Percentiles rank a stretch among this genome's conserved stretches.
Evolutionary conservation across 1,140 invertebrate species (phyloP).

Genomic region (Luehdorfia chinensis): DNA sequence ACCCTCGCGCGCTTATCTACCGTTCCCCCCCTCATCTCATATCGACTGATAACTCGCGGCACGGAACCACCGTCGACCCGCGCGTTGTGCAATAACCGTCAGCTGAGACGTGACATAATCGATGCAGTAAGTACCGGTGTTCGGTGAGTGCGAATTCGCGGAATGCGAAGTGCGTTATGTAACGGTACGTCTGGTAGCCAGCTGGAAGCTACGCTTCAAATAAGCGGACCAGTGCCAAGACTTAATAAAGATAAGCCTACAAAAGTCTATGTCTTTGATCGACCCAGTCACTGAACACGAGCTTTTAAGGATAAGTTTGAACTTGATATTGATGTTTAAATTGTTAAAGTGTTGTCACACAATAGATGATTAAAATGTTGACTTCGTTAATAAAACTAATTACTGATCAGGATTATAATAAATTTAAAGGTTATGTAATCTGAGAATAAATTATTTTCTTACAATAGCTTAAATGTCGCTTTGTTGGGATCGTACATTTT

Average conservation of each 20-base stretch:
- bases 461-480: too few species aligned
- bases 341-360: too few species aligned
- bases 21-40: slow-evolving; percentile 34
- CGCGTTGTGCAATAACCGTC: slow-evolving; percentile 55
- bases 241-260: neutral
- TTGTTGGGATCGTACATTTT: too few species aligned
- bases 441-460: too few species aligned
- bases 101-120: slow-evolving; percentile 73
- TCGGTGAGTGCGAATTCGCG: slow-evolving; percentile 39
- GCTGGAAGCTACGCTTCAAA: neutral
- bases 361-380: too few species aligned
- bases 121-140: slow-evolving; percentile 70
- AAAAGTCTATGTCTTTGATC: neutral
- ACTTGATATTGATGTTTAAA: too few species aligned
- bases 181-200: slow-evolving; percentile 41
- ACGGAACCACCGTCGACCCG: slow-evolving; percentile 27
- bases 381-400: too few species aligned
- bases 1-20: slow-evolving; percentile 41
- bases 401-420: too few species aligned
- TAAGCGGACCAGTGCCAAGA: neutral
- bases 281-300: too few species aligned
- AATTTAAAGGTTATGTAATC: too few species aligned
- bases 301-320: too few species aligned
- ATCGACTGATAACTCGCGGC: slow-evolving; percentile 41
- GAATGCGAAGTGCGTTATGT: slow-evolving; percentile 65